Conservation (phyloP, 2,113 vertebrate species). For the Morone chrysops region DNA sequence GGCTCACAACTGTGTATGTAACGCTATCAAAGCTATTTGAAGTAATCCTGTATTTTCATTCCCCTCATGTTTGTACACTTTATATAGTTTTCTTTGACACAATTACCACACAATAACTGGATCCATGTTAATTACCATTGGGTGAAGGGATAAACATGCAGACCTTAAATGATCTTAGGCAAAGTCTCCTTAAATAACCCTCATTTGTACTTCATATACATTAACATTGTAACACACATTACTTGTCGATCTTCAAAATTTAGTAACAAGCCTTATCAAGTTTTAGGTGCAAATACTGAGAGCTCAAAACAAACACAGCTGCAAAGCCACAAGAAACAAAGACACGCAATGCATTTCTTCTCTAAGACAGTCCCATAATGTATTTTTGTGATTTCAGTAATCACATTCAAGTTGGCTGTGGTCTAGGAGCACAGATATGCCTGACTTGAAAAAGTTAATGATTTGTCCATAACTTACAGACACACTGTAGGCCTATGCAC, state of each 20-base stretch:
- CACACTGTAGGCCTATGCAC: conserved; percentile 63
- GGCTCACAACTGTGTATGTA: conserved; percentile 31
- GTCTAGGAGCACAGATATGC: conserved; percentile 61
- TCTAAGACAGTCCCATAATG: conserved; percentile 54
- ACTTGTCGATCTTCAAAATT: conserved; percentile 36
- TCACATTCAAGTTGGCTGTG: conserved; percentile 67
- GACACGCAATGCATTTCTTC: conserved; percentile 61
- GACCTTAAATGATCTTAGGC: conserved; percentile 44
- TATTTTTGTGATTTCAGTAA: conserved; percentile 60
- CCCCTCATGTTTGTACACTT: conserved; percentile 50
- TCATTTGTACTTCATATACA: conserved; percentile 43
- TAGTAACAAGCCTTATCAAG: conserved; percentile 27
- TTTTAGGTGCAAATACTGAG: conserved; percentile 56
- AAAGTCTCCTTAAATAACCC: conserved; percentile 46
- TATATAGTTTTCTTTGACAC: conserved; percentile 50
- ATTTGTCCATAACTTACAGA: conserved; percentile 62
- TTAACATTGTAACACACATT: conserved; percentile 33
- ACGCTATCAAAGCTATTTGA: conserved; percentile 21
- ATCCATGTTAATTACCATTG: conserved; percentile 46
- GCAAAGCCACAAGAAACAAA: conserved; percentile 73
- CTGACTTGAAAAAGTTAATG: conserved; percentile 48
- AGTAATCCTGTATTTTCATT: conserved; percentile 25
- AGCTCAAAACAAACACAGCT: conserved; percentile 77
- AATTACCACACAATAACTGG: conserved; percentile 56
- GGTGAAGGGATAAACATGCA: conserved; percentile 53